Conservation (phyloP, 2,113 vertebrate species). For the Lanius collurio region DNA sequence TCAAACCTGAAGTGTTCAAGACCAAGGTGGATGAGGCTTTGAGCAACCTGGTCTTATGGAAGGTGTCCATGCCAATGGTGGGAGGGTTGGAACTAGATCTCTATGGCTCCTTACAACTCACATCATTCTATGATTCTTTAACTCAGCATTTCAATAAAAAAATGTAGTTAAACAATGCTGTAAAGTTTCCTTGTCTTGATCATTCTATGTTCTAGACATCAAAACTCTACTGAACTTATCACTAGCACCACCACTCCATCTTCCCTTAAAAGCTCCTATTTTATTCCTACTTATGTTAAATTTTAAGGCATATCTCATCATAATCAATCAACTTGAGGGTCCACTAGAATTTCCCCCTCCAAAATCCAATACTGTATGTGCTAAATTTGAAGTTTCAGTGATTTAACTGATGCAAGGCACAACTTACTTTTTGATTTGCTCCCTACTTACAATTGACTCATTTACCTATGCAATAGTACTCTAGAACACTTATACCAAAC, state of each 20-base stretch:
- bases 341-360: background rate
- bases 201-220: background rate
- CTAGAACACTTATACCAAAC: background rate
- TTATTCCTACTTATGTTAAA: background rate
- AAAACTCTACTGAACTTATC: background rate
- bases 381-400: background rate
- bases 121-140: background rate
- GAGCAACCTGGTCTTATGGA: background rate
- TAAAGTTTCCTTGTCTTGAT: background rate
- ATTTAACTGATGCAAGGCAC: background rate
- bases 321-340: background rate
- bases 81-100: background rate
- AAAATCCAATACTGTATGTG: background rate
- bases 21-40: background rate
- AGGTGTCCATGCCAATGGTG: background rate
- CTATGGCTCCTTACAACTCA: background rate
- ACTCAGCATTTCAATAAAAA: background rate
- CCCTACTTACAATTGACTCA: background rate
- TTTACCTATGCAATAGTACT: background rate
- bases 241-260: background rate
- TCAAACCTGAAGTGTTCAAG: background rate
- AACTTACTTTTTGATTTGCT: background rate
- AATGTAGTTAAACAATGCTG: background rate
- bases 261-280: background rate
- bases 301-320: background rate